Percentiles rank a stretch among this genome's conserved stretches.
phyloP scores from a whole-genome alignment of 1,140 invertebrate species.

The Littorina saxatilis region DNA sequence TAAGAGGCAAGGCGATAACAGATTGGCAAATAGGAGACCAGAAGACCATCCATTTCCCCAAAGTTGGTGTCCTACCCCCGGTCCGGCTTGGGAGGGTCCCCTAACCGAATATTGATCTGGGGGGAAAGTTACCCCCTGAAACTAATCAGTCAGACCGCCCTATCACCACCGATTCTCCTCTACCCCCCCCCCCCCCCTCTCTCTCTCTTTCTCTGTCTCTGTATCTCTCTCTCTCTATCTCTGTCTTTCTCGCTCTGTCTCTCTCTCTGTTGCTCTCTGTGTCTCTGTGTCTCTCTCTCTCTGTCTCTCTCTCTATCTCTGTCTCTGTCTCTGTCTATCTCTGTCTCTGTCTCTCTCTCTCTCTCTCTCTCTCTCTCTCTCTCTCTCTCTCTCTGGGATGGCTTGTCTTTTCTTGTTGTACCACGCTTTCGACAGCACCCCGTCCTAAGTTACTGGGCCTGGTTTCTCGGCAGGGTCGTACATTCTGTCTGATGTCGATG shows the following conservation, averaged over 20 bases:
- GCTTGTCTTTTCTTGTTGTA: not conserved
- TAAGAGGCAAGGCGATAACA: conserved; percentile 34
- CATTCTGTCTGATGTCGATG: too few relatives aligned
- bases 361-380: not conserved
- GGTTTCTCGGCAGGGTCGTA: too few relatives aligned
- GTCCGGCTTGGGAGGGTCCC: too few relatives aligned
- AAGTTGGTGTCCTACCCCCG: too few relatives aligned
- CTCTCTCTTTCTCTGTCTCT: not conserved
- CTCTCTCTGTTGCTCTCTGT: not conserved
- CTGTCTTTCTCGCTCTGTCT: not conserved
- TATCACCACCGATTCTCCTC: too few relatives aligned
- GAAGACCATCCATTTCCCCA: too few relatives aligned
- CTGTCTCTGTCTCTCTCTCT: not conserved
- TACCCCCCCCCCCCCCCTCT: too few relatives aligned
- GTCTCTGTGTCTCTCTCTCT: not conserved
- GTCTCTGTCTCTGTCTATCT: not conserved
- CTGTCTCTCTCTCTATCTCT: not conserved
- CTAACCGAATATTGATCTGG: too few relatives aligned
- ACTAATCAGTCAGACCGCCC: too few relatives aligned
- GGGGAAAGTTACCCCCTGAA: too few relatives aligned
- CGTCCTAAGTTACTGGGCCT: too few relatives aligned
- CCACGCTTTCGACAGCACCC: not conserved
- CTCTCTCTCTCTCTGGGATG: not conserved
- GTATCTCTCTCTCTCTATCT: not conserved
- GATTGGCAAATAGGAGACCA: conserved; percentile 17